phyloP scores from a whole-genome alignment of 2,113 vertebrate genomes.

The Aegotheles bennettii region DNA sequence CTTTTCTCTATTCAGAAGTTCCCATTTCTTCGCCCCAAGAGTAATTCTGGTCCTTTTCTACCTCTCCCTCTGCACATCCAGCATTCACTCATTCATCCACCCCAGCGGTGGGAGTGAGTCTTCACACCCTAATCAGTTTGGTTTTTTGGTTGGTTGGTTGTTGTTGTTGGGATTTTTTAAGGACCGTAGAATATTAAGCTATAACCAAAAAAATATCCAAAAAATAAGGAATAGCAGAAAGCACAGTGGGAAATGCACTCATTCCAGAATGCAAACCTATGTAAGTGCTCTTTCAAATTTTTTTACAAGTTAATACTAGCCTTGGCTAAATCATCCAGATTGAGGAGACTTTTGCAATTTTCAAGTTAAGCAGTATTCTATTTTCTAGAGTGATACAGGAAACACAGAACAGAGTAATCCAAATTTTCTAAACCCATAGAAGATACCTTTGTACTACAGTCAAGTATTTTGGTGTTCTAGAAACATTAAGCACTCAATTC shows the following conservation, averaged over 20 bases:
- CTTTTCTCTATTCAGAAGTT: neutral
- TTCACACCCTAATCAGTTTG: neutral
- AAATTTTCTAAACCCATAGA: neutral
- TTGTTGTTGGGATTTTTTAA: neutral
- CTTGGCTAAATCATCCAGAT: neutral
- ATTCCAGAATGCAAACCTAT: neutral
- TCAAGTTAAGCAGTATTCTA: neutral
- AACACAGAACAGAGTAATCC: neutral
- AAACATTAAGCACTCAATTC: neutral
- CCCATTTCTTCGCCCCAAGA: neutral
- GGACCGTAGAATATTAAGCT: neutral
- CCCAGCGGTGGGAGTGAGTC: accelerated
- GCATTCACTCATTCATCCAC: neutral
- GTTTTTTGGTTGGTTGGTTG: neutral
- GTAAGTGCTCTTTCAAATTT: neutral
- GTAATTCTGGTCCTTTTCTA: neutral
- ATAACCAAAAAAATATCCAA: neutral
- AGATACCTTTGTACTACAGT: neutral
- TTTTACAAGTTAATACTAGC: neutral
- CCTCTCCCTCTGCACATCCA: neutral
- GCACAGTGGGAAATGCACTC: neutral
- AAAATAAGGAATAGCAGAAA: neutral
- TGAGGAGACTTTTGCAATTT: neutral
- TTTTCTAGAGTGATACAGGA: neutral
- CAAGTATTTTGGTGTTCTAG: neutral